Evolutionary conservation across 2,797 vertebrate species (phyloP), one percentile per base, ranked within the genome.

Genomic region (Cyclopterus lumpus): DNA sequence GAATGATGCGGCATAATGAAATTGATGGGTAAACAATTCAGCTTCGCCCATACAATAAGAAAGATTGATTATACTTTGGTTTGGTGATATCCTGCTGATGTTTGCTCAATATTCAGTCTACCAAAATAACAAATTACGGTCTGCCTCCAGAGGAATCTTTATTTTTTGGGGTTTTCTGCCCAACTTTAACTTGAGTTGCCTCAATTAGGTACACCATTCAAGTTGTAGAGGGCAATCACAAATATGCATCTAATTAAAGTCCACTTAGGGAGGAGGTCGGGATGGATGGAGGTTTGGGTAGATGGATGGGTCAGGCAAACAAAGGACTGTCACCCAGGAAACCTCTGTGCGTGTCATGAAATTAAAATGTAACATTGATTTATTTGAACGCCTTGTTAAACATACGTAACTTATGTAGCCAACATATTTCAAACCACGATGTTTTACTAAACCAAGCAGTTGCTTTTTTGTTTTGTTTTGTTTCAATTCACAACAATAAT

Each of bases 101-200:
- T 34, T 26, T 81, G 65, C 66, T 85, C 53, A 77, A 51, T 36
- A 66, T 28, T n/a, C 59, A 76, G 10, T 66, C 9, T 0, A 28
- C 7, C 3, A 63, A 57, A 49, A 55, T 24, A 66, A 34, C 16
- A 57, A 49, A 55, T 24, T 66, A 34, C 16, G 16, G 15, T 51
- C 32, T 40, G 14, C 11, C 38, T 38, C 26, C 69, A 12, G 3
- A 69, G 18, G 4, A 65, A 15, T 12, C 1, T 6, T 9, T 49
- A 20, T n/a, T 32, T 44, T 66, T 30, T 30, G 73, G 49, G 67
- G 51, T 70, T 68, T 66, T 65, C 26, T 59, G 42, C n/a, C 6
- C 22, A 63, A 44, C 30, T 76, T 67, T 20, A 51, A 46, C 28
- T 68, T 51, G 40, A 40, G 2, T 44, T 16, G 0, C 34, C 30